Conservation (phyloP, 2,888 invertebrate genomes). For the Odontothrips loti region DNA sequence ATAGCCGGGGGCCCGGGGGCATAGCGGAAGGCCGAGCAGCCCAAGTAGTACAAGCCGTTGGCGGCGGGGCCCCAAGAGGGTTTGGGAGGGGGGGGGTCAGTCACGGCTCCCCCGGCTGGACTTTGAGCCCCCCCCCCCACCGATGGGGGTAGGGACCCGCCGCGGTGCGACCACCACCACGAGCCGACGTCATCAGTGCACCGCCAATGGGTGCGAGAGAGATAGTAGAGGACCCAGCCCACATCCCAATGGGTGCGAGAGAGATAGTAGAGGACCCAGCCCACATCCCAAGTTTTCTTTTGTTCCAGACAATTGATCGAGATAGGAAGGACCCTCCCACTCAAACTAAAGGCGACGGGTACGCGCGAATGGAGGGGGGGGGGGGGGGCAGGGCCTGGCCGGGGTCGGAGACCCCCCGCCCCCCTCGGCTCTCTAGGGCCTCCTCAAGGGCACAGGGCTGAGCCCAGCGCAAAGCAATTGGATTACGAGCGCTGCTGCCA, state of each 20-base stretch:
- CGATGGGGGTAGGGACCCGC: no score
- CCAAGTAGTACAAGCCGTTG: no score
- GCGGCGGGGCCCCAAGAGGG: no score
- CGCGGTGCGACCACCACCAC: no score
- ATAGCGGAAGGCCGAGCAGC: no score
- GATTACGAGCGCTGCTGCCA: background rate
- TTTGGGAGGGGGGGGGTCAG: no score
- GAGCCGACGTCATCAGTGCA: no score
- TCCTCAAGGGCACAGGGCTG: background rate
- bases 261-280: background rate
- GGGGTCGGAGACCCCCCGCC: background rate
- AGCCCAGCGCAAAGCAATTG: background rate
- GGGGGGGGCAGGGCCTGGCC: background rate
- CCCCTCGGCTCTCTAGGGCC: background rate
- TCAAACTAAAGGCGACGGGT: background rate
- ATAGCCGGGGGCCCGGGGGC: no score
- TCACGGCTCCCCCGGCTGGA: no score
- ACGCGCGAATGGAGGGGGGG: background rate
- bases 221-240: background rate
- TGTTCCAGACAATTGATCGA: constrained; percentile 26
- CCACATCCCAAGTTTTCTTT: constrained; percentile 20
- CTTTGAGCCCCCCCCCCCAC: no score
- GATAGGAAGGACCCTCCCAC: background rate
- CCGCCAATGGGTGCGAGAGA: no score
- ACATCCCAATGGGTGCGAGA: constrained; percentile 1